Conservation (phyloP, 1,140 invertebrate species). For the Myzus persicae region DNA sequence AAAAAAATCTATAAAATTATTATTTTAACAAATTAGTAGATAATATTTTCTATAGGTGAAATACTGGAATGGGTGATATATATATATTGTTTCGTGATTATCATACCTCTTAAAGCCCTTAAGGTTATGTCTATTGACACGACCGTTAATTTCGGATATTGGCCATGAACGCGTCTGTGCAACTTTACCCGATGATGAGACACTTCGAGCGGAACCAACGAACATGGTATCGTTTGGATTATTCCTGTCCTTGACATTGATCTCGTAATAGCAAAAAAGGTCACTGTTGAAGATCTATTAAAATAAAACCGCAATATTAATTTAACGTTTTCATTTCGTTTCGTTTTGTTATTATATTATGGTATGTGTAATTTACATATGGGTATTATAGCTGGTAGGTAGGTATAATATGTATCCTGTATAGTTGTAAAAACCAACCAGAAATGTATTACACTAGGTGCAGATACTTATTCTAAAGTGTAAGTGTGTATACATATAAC, state of each 20-base stretch:
- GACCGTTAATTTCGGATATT: constrained; percentile 1
- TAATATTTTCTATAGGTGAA: background rate
- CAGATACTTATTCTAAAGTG: background rate
- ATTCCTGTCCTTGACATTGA: background rate
- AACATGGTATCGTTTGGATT: constrained; percentile 7
- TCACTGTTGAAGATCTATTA: background rate
- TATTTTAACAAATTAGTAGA: background rate
- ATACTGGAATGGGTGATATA: background rate
- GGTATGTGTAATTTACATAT: background rate
- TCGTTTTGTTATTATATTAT: background rate
- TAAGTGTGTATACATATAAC: background rate
- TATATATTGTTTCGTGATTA: background rate
- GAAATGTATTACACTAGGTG: background rate
- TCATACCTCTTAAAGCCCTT: background rate
- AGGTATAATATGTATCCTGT: background rate
- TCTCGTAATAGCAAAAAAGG: background rate
- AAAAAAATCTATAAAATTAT: background rate
- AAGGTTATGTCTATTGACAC: background rate
- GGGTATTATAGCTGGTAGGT: no score
- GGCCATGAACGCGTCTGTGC: background rate
- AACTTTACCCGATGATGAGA: background rate
- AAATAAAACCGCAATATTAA: background rate
- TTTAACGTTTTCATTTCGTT: background rate
- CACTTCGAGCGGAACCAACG: background rate
- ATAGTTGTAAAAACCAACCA: background rate